Conservation (phyloP, 2,888 invertebrate species). For the Agrotis exclamationis region DNA sequence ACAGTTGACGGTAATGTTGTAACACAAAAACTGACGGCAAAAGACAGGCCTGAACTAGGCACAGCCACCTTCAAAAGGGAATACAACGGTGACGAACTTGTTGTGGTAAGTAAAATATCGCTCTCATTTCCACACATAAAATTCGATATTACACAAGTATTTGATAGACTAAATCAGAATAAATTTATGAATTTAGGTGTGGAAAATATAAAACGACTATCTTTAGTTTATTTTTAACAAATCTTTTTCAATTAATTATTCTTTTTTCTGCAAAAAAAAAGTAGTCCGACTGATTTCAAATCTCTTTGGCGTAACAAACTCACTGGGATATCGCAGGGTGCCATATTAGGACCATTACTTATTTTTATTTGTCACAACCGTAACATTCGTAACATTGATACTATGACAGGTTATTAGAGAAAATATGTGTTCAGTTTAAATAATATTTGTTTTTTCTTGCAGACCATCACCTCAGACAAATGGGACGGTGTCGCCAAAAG, state of each 20-base stretch:
- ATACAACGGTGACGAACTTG: constrained; percentile 73
- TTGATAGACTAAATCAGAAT: neutral
- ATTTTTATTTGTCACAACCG: too few species aligned
- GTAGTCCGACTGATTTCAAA: neutral
- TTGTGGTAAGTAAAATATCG: constrained; percentile 70
- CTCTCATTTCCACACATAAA: neutral
- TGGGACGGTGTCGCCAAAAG: constrained; percentile 71
- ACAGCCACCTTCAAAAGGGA: constrained; percentile 71
- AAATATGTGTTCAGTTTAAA: neutral
- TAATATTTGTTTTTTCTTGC: constrained; percentile 47
- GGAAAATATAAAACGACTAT: neutral
- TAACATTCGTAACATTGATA: too few species aligned
- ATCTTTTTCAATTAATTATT: neutral
- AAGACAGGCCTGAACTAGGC: constrained; percentile 55
- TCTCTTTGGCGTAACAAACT: too few species aligned
- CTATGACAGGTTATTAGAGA: neutral
- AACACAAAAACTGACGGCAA: constrained; percentile 68
- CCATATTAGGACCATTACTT: neutral
- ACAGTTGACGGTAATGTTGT: constrained; percentile 75
- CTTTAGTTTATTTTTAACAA: neutral
- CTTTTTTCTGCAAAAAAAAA: neutral
- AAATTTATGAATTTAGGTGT: neutral
- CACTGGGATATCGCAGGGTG: constrained; percentile 7
- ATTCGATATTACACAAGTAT: neutral
- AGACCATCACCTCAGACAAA: constrained; percentile 63